Evolutionary conservation across 92 coral and sea anemone genomes (phyloP), one percentile per base, ranked within the genome.

Genomic region (Zoanthus gigantus): DNA sequence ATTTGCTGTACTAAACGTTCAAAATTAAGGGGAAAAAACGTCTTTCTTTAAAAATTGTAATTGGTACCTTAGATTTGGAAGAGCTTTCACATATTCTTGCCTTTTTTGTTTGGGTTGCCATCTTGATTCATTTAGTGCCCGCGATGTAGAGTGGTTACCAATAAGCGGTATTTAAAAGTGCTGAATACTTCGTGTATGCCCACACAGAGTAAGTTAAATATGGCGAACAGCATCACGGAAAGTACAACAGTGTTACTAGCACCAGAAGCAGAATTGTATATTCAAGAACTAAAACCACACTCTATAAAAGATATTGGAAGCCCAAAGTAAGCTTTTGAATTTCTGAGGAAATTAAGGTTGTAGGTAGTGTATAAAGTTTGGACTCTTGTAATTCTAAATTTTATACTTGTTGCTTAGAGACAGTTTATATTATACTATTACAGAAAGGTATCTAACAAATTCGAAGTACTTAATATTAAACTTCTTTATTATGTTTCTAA

Each of bases 251-350:
- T 97, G 52, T 75, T 97, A 23, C 86, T 92, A 42, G 99, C 98
- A 15, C 82, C 98, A 18, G 99, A 97, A 78, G 99, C 99, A 75
- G 99, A 97, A 87, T 90, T 97, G 71, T 97, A 92, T 89, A 92
- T 97, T 74, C 95, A 95, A 78, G 97, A 89, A 86, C 89, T 97
- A 13, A 95, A 88, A 76, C 74, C 96, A 4, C 83, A 87, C 68
- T 90, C 93, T 18, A 79, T 97, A 7, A 89, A 93, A 61, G 96
- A 95, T 61, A 88, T 95, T 86, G 99, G 99, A 58, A 94, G 95
- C 80, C 90, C 96, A 56, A 95, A 95, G 99, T 97, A 82, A 82
- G 99, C 67, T 68, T 16, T 68, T 17, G 46, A 52, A 57, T 60
- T 5, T 58, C 2, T 60, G 34, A 48, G 16, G 2, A 31, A 68